These are phyloP conservation scores for Oreohelix idahoensis DNA, from an alignment of 1,140 invertebrate genomes.

Conservation along the genomic window DNA sequence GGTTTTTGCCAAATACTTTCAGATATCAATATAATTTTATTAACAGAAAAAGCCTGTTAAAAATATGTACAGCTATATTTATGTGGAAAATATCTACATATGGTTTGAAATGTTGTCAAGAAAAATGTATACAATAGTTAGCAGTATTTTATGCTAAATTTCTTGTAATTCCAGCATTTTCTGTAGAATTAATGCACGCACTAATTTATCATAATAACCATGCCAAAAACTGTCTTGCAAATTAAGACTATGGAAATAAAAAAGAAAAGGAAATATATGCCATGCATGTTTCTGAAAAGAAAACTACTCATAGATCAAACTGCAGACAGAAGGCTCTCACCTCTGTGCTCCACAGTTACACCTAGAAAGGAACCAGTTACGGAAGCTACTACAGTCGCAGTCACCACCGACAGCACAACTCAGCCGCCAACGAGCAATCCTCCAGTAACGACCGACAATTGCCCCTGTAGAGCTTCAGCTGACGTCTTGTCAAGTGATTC, in stretches of 20 bases:
- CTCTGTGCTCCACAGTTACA: slow-evolving; percentile 1
- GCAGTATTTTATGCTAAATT: not conserved
- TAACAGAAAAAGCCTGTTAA: no score
- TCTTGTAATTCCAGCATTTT: not conserved
- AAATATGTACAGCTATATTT: no score
- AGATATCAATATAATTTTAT: no score
- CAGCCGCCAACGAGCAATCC: slow-evolving; percentile 15
- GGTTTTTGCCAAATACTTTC: no score
- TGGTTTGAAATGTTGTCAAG: no score
- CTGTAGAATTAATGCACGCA: not conserved
- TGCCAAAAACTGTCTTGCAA: no score
- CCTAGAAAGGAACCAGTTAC: not conserved
- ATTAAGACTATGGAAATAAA: not conserved
- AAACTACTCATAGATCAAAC: not conserved
- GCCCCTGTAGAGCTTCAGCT: not conserved
- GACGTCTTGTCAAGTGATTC: not conserved
- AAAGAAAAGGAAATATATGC: not conserved
- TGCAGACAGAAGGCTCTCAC: not conserved
- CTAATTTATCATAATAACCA: not conserved
- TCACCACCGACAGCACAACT: not conserved
- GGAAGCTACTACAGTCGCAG: not conserved
- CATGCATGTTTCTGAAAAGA: not conserved
- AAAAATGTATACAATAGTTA: not conserved
- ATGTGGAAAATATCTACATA: no score
- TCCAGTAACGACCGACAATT: not conserved